Conservation (phyloP, 2,797 vertebrate species). For the Craterocephalus amniculus region DNA sequence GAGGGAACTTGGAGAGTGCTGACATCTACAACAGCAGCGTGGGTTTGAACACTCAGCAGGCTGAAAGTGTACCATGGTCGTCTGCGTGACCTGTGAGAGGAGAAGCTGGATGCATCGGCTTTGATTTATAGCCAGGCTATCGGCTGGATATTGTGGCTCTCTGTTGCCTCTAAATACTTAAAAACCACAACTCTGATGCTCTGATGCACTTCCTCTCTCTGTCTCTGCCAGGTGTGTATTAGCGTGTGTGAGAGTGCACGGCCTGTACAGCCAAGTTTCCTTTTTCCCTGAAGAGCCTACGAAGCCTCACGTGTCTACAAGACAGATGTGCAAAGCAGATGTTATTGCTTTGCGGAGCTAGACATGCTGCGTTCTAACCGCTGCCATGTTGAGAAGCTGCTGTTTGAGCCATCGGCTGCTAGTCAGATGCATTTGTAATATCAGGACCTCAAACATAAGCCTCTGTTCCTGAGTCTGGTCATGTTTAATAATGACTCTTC, state of each 20-base stretch:
- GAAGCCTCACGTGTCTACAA: conserved; percentile 52
- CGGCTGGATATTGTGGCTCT: background rate
- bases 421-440: conserved; percentile 5
- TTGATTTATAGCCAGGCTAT: no score
- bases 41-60: background rate
- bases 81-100: background rate
- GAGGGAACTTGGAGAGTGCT: background rate
- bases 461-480: conserved; percentile 16
- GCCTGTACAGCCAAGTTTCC: conserved; percentile 43
- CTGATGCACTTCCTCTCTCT: conserved; percentile 17
- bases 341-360: conserved; percentile 51
- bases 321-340: conserved; percentile 78
- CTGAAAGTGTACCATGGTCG: background rate
- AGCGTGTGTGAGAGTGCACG: conserved; percentile 22
- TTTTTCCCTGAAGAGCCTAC: conserved; percentile 46
- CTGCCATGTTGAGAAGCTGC: conserved; percentile 1
- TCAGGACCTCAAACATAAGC: background rate
- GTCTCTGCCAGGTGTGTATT: conserved; percentile 48
- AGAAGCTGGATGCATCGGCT: background rate
- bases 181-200: conserved; percentile 1
- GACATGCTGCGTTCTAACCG: conserved; percentile 28
- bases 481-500: conserved; percentile 28
- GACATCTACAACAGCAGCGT: background rate
- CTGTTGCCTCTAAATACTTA: conserved; percentile 1
- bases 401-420: conserved; percentile 25